Evolutionary conservation across 2,888 invertebrate genomes (phyloP).

Genomic region (Morpho deidamia): DNA sequence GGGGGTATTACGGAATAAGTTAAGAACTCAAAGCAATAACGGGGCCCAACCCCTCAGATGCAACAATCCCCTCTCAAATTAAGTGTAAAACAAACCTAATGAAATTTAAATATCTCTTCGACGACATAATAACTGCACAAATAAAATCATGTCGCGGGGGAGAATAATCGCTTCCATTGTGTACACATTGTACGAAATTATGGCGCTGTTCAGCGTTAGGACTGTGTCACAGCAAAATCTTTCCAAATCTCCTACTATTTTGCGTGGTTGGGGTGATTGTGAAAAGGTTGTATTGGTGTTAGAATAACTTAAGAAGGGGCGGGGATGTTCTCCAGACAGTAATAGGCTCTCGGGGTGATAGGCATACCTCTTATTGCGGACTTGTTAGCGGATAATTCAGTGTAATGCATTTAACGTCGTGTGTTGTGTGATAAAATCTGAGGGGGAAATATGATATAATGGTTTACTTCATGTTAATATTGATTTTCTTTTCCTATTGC

Average conservation of each 20-base stretch:
- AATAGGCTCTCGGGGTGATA: conserved; percentile 70
- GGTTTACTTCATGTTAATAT: neutral
- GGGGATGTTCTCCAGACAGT: conserved; percentile 62
- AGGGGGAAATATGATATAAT: conserved; percentile 22
- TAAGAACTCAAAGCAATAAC: conserved; percentile 55
- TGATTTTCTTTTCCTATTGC: neutral
- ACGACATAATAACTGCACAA: conserved; percentile 74
- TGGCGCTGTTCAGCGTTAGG: conserved; percentile 45
- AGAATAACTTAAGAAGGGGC: conserved; percentile 57
- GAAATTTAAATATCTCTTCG: conserved; percentile 77
- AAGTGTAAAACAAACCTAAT: conserved; percentile 79
- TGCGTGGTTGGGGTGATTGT: conserved; percentile 31
- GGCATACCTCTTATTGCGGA: conserved; percentile 71
- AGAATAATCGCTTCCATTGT: conserved; percentile 73
- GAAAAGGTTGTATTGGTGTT: conserved; percentile 54
- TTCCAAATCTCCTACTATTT: conserved; percentile 26
- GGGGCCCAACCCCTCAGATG: conserved; percentile 62
- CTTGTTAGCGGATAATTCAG: conserved; percentile 69
- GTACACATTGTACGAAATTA: conserved; percentile 62
- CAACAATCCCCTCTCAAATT: conserved; percentile 71
- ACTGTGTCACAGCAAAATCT: conserved; percentile 48
- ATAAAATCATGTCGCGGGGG: conserved; percentile 75
- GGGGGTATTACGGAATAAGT: conserved; percentile 59
- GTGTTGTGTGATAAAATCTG: conserved; percentile 49
- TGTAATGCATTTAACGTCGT: conserved; percentile 54